Evolutionary conservation across 2,113 vertebrate genomes (phyloP).

Genomic region (Forbesichthys papilliferus): DNA sequence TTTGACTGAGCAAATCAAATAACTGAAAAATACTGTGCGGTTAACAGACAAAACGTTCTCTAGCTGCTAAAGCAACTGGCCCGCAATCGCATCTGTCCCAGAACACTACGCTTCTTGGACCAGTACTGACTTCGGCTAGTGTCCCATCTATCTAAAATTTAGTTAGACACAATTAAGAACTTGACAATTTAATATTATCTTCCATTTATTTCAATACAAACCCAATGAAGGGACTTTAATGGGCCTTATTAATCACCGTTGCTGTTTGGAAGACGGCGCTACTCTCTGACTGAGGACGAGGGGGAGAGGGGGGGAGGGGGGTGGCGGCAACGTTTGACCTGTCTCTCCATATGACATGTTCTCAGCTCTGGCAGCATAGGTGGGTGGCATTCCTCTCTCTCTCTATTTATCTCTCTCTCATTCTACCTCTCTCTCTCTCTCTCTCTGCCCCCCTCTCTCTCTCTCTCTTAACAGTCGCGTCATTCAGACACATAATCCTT

Average conservation of each 20-base stretch:
- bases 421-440: not conserved
- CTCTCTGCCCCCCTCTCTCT: slow-evolving; percentile 8
- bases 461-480: slow-evolving; percentile 16
- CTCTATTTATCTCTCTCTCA: no score
- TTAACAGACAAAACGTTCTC: no score
- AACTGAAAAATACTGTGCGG: not conserved
- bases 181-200: slow-evolving; percentile 3
- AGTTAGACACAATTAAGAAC: slow-evolving; percentile 4
- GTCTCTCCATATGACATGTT: slow-evolving; percentile 60
- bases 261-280: slow-evolving; percentile 11
- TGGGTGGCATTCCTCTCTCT: no score
- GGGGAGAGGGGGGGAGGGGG: no score
- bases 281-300: no score
- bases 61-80: no score
- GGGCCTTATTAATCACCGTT: slow-evolving; percentile 39
- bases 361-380: slow-evolving; percentile 43
- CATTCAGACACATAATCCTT: not conserved
- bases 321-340: not conserved
- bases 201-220: slow-evolving; percentile 4
- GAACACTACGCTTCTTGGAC: no score
- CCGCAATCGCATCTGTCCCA: no score
- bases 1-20: not conserved
- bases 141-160: not conserved
- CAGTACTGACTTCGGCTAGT: no score
- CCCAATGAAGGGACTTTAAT: slow-evolving; percentile 32